These are phyloP conservation scores for Melitaea cinxia DNA, from an alignment of 1,140 invertebrate species.

Conservation along the genomic window DNA sequence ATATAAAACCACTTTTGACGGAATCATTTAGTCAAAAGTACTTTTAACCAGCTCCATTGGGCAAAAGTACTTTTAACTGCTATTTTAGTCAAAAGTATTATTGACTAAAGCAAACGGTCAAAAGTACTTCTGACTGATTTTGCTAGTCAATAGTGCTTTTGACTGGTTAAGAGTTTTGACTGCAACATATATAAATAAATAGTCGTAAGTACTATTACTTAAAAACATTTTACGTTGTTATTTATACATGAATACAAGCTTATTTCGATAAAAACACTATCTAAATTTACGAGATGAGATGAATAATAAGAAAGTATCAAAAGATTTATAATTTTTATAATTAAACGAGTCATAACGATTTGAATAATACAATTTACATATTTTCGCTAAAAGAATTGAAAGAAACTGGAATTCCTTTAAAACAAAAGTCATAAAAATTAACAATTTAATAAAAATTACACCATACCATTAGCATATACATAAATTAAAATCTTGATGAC, in stretches of 20 bases:
- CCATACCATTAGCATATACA: not conserved
- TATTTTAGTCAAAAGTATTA: too few species aligned
- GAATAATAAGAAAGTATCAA: not conserved
- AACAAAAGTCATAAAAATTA: constrained; percentile 4
- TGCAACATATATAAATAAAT: too few species aligned
- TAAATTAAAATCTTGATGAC: constrained; percentile 1
- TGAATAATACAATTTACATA: constrained; percentile 2
- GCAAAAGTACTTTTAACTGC: too few species aligned
- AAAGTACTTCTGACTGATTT: too few species aligned
- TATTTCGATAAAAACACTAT: not conserved
- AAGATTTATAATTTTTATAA: not conserved
- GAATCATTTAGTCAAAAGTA: too few species aligned
- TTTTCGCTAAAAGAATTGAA: constrained; percentile 4
- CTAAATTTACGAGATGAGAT: not conserved
- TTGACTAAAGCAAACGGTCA: too few species aligned
- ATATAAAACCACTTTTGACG: too few species aligned
- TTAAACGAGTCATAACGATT: constrained; percentile 9
- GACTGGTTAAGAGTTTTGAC: too few species aligned
- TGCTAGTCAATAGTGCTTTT: too few species aligned
- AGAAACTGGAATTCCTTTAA: not conserved
- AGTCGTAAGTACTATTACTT: not conserved
- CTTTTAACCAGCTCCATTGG: too few species aligned
- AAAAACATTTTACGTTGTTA: not conserved
- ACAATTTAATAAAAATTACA: not conserved
- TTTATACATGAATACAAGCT: not conserved